phyloP scores from a whole-genome alignment of 2,888 invertebrate genomes.

The Hesperia comma region DNA sequence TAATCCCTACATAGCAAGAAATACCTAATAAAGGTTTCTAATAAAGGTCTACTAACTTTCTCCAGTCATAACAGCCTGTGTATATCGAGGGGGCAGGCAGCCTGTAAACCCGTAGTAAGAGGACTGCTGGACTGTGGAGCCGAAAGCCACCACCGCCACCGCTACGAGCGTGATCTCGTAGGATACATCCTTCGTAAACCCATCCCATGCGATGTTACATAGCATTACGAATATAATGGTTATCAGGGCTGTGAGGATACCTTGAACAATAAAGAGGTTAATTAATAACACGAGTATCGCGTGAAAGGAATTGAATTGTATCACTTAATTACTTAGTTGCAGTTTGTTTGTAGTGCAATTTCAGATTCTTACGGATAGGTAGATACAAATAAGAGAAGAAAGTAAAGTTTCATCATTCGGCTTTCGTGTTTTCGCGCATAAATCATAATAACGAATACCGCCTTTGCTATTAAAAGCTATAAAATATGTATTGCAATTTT shows the following conservation, averaged over 20 bases:
- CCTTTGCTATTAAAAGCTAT: too few species aligned
- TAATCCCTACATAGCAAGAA: too few species aligned
- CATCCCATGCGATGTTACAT: constrained; percentile 94
- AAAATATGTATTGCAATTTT: too few species aligned
- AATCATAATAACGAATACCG: too few species aligned
- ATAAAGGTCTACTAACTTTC: constrained; percentile 87
- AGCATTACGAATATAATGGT: constrained; percentile 93
- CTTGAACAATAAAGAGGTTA: constrained; percentile 61
- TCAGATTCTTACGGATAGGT: too few species aligned
- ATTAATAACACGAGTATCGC: not conserved
- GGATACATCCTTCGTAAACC: constrained; percentile 90
- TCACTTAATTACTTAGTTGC: too few species aligned
- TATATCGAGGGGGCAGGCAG: constrained; percentile 94
- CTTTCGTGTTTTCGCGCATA: too few species aligned
- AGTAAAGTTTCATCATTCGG: too few species aligned
- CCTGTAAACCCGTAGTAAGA: constrained; percentile 97
- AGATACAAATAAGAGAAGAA: too few species aligned
- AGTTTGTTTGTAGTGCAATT: too few species aligned
- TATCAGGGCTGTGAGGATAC: constrained; percentile 91
- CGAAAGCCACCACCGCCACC: constrained; percentile 93
- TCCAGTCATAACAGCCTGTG: constrained; percentile 97
- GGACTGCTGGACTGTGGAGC: constrained; percentile 96
- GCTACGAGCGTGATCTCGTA: constrained; percentile 93
- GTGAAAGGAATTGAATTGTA: too few species aligned
- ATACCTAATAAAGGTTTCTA: too few species aligned